Evolutionary conservation across 2,113 vertebrate genomes (phyloP), one percentile per base, ranked within the genome.

Genomic region (Gymnarchus niloticus): DNA sequence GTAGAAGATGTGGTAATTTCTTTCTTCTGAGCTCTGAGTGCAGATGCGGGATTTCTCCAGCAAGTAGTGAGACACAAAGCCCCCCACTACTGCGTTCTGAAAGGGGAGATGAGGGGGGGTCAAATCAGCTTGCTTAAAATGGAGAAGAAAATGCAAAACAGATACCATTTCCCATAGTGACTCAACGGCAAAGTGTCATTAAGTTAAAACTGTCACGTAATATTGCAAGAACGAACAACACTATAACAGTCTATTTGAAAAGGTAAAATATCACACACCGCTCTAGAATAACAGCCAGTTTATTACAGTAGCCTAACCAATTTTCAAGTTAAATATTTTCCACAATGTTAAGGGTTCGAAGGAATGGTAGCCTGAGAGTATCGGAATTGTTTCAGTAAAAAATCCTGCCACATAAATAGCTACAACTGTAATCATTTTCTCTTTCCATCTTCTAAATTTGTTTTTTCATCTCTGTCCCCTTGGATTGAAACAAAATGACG

Each of bases 1-100:
- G 91, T 99, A 99, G 93, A 99, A 99, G 88, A 99, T 97, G 92
- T 99, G 98, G 8, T 99, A 99, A 95, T 99, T 99, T 86, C 98
- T 96, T 94, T 99, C 98, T 88, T 99, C 98, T 33, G 95, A 91
- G 87, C 98, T 93, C 91, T 99, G 98, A n/a, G 93, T 94, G 93
- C 97, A 99, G 91, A 99, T 99, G 87, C 98, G 94, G 3, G 98
- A 99, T 93, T 99, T 99, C 94, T 99, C 98, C 94, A 99, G 94
- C 86, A 99, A 96, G 91, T 99, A 99, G 92, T 99, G 98, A 0
- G 98, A 99, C 85, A 99, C 98, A 89, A 99, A 99, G 86, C 98
- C 98, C 51, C 98, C 98, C 69, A 99, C 97, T 80, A 99, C 98
- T 0, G 95, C 91, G 73, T 97, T 97, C 98, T 99, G 92, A 49